Evolutionary conservation across 2,113 vertebrate genomes (phyloP).

Genomic region (Dascyllus trimaculatus): DNA sequence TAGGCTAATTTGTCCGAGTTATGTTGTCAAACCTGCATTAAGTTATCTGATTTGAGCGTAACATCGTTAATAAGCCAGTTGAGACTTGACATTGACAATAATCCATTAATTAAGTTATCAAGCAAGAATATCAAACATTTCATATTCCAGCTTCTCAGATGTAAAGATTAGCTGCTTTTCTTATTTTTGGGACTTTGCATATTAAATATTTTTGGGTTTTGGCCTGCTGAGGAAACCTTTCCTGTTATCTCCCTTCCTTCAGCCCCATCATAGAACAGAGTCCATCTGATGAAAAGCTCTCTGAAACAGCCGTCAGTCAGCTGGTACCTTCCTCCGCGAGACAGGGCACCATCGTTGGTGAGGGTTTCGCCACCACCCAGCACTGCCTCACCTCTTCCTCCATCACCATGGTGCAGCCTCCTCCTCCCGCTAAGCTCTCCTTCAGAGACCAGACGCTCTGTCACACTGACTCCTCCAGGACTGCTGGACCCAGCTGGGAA

Average conservation of each 20-base stretch:
- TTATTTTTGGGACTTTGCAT: too few relatives aligned
- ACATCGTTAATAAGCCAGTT: too few relatives aligned
- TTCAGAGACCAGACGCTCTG: conserved; percentile 69
- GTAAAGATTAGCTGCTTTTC: too few relatives aligned
- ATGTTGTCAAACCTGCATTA: too few relatives aligned
- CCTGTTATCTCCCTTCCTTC: rapidly evolving
- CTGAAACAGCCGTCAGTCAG: background rate
- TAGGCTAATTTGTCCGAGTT: too few relatives aligned
- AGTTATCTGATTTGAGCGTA: too few relatives aligned
- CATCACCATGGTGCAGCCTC: conserved; percentile 68
- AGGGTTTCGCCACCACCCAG: conserved; percentile 52
- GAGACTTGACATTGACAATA: too few relatives aligned
- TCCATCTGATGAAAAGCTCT: conserved; percentile 57
- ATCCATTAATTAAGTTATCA: too few relatives aligned
- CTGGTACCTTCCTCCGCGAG: background rate
- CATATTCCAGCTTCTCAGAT: too few relatives aligned
- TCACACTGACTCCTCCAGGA: conserved; percentile 14
- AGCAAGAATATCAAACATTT: too few relatives aligned
- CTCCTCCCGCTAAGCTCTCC: conserved; percentile 39
- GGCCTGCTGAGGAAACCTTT: background rate
- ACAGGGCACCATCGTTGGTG: conserved; percentile 72
- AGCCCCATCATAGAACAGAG: conserved; percentile 86
- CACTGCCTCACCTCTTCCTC: conserved; percentile 67
- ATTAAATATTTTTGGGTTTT: too few relatives aligned
- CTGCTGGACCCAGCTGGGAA: conserved; percentile 39